Percentiles rank a stretch among this genome's conserved stretches.
Conservation (phyloP, 2,888 invertebrate species). For the Phortica magna region DNA sequence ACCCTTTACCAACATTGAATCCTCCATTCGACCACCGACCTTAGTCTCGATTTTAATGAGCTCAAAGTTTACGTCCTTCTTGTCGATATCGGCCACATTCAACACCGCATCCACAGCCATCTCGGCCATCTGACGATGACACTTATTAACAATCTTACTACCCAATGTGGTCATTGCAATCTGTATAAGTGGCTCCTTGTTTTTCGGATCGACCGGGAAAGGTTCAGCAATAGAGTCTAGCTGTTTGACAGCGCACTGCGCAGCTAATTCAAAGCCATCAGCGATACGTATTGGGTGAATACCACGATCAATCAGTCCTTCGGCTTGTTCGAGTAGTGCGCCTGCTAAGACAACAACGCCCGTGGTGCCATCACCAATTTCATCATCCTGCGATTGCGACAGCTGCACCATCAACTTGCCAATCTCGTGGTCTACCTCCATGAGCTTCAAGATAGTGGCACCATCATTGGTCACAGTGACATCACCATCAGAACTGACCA, state of each 20-base stretch:
- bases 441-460: constrained; percentile 98
- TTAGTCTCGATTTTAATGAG: constrained; percentile 99
- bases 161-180: constrained; percentile 99
- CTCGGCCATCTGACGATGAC: constrained; percentile 98
- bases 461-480: constrained; percentile 99
- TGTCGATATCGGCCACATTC: constrained; percentile 94
- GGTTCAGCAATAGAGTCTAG: constrained; percentile 92
- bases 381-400: constrained; percentile 99
- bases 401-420: constrained; percentile 98
- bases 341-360: constrained; percentile 93
- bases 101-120: constrained; percentile 98
- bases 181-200: constrained; percentile 92
- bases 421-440: constrained; percentile 99
- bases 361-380: constrained; percentile 99
- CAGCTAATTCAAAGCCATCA: constrained; percentile 98
- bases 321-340: constrained; percentile 96
- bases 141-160: constrained; percentile 98
- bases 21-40: constrained; percentile 97
- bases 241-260: constrained; percentile 90
- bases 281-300: constrained; percentile 99
- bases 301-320: constrained; percentile 93
- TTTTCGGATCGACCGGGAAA: constrained; percentile 90
- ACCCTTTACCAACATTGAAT: constrained; percentile 96
- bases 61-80: constrained; percentile 98
- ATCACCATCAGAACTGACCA: constrained; percentile 98